These are phyloP conservation scores for Ceratina australensis DNA, from an alignment of 1,140 invertebrate species.

Conservation along the genomic window DNA sequence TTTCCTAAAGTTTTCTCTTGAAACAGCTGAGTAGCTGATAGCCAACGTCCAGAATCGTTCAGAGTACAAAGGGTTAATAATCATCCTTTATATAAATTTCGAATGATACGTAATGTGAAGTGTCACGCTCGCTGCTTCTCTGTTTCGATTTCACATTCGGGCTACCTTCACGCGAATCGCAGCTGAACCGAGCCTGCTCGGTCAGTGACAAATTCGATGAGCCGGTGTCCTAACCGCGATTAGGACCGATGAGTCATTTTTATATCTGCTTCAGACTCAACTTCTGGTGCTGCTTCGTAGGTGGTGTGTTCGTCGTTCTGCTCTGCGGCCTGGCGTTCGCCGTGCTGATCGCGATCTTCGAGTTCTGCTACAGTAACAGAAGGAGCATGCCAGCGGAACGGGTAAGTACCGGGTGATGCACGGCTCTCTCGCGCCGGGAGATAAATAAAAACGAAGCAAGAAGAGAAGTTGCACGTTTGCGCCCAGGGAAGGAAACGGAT, in stretches of 20 bases:
- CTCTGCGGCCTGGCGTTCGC: constrained; percentile 87
- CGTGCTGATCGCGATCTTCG: constrained; percentile 87
- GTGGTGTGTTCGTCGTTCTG: constrained; percentile 96
- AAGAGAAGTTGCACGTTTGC: not conserved
- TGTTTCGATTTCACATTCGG: not conserved
- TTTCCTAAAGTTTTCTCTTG: too few relatives aligned
- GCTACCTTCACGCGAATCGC: not conserved
- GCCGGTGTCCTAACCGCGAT: not conserved
- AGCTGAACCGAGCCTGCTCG: not conserved
- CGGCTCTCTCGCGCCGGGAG: too few relatives aligned
- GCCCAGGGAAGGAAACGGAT: not conserved
- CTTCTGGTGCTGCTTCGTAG: constrained; percentile 66
- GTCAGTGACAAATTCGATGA: not conserved
- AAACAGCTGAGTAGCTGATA: too few relatives aligned
- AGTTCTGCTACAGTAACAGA: constrained; percentile 91
- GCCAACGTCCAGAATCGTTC: too few relatives aligned
- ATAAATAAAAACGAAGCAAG: not conserved
- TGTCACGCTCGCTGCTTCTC: not conserved
- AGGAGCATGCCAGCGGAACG: constrained; percentile 84
- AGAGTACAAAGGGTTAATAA: too few relatives aligned
- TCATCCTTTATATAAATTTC: too few relatives aligned
- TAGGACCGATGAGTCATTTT: constrained; percentile 27
- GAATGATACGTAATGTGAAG: too few relatives aligned
- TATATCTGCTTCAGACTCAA: constrained; percentile 24
- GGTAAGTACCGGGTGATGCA: constrained; percentile 75